phyloP scores from a whole-genome alignment of 1,140 invertebrate species.

The Drosophila tsacasi region DNA sequence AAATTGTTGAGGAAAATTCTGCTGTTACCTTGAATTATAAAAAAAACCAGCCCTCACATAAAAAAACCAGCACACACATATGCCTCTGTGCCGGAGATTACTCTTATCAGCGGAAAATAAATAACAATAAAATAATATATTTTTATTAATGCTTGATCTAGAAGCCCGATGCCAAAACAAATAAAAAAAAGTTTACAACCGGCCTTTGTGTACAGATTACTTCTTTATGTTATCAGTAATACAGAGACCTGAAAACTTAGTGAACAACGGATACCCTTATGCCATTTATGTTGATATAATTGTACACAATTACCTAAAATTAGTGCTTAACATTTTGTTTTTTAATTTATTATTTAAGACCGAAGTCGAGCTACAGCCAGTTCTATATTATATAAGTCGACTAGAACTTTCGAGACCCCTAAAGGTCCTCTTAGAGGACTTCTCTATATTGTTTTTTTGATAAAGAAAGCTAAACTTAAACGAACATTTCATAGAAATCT shows the following conservation, averaged over 20 bases:
- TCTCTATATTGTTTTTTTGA: neutral
- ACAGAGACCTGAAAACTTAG: neutral
- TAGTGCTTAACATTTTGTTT: neutral
- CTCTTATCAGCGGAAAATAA: constrained; percentile 25
- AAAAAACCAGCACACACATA: constrained; percentile 1
- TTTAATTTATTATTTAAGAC: too few species aligned
- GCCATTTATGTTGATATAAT: neutral
- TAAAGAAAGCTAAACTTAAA: too few species aligned
- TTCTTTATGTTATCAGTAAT: constrained; percentile 24
- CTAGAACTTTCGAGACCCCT: too few species aligned
- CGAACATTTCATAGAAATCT: neutral
- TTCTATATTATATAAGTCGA: neutral
- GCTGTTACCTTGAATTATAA: constrained; percentile 17
- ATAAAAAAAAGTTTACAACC: neutral
- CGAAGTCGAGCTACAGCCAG: neutral
- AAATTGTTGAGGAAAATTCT: constrained; percentile 4
- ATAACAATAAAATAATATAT: constrained; percentile 43
- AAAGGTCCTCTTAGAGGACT: too few species aligned
- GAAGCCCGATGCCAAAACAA: constrained; percentile 10
- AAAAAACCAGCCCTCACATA: neutral
- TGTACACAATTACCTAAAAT: neutral
- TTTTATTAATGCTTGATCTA: constrained; percentile 1
- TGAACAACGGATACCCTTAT: neutral
- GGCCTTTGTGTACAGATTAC: constrained; percentile 5
- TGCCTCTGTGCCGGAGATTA: constrained; percentile 4